Evolutionary conservation across 1,140 invertebrate species (phyloP).

Genomic region (Geopemphigus sp.): DNA sequence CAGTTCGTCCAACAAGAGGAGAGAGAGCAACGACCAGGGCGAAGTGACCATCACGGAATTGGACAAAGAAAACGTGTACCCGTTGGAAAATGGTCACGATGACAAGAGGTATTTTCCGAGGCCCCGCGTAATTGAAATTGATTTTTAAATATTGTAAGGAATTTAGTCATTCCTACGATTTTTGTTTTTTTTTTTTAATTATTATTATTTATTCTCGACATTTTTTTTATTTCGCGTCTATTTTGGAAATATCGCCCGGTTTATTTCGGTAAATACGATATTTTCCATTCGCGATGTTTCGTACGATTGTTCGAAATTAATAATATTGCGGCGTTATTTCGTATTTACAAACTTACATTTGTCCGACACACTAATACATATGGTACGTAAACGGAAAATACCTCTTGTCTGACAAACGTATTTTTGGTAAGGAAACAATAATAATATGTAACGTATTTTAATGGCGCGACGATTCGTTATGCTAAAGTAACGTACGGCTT

Average conservation of each 20-base stretch:
- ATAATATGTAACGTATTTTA: neutral
- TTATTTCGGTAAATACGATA: too few species aligned
- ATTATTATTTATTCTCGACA: too few species aligned
- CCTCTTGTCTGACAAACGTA: slow-evolving; percentile 37
- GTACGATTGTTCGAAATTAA: too few species aligned
- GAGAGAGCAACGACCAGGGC: slow-evolving; percentile 65
- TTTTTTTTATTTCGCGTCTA: too few species aligned
- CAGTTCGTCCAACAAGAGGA: slow-evolving; percentile 68
- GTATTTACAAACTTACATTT: neutral
- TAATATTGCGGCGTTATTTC: too few species aligned
- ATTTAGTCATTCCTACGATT: too few species aligned
- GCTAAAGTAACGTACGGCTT: neutral
- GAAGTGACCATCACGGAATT: slow-evolving; percentile 80
- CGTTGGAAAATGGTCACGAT: slow-evolving; percentile 59
- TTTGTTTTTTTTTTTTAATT: too few species aligned
- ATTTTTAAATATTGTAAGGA: too few species aligned
- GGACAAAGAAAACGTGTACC: slow-evolving; percentile 61
- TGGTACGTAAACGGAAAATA: slow-evolving; percentile 15
- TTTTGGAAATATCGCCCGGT: too few species aligned
- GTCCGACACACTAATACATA: too few species aligned
- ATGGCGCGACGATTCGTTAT: neutral
- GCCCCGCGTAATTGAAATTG: neutral
- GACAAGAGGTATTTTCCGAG: slow-evolving; percentile 80
- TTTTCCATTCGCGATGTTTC: too few species aligned
- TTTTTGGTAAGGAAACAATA: slow-evolving; percentile 24